Base-by-base conservation (phyloP, 2,113 vertebrate genomes). In the Saimiri boliviensis region DNA sequence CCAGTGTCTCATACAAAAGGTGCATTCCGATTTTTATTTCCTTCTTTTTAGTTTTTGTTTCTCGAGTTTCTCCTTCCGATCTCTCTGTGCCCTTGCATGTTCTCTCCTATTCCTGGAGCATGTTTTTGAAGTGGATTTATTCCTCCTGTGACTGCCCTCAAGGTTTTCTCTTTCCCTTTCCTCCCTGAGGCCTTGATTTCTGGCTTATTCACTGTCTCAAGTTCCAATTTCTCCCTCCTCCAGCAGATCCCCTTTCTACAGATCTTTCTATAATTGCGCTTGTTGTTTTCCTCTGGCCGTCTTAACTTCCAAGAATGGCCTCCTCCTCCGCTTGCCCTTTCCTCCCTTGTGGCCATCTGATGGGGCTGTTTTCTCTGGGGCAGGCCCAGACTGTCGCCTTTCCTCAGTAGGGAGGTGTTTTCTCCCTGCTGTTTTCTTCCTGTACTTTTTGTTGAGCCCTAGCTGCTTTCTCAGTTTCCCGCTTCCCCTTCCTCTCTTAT, bases 401-500 rank as follows among this genome's bases (percentile, higher is more conserved):
- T 42, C 35, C 97, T 90, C 86, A 66, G 95, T 45, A 52, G 89
- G 96, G 45, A 74, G 49, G 27, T 77, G 74, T 94, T 91, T 96
- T 96, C 54, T 77, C 76, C 42, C 45, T 45, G 40, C 84, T 79
- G 21, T 80, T 84, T 60, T 80, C 89, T 97, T 97, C 96, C 97
- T 96, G 91, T 92, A 71, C 47, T 94, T 92, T 97, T 77, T 90
- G 30, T 86, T 86, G 70, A 89, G 86, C 9, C 54, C 20, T n/a
- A 17, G 5, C 60, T n/a, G 56, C 66, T 52, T 89, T 95, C 52
- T 96, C 32, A 8, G 71, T 85, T 92, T 87, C 79, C 92, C 60
- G 76, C 60, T 97, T 96, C 93, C 97, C 45, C 13, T 89, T 94
- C 73, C 82, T 95, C 49, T 82, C 94, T 97, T 97, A 96, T 96